Evolutionary conservation across 2,113 vertebrate genomes (phyloP), one percentile per base, ranked within the genome.

Genomic region (Tragelaphus buxtoni): DNA sequence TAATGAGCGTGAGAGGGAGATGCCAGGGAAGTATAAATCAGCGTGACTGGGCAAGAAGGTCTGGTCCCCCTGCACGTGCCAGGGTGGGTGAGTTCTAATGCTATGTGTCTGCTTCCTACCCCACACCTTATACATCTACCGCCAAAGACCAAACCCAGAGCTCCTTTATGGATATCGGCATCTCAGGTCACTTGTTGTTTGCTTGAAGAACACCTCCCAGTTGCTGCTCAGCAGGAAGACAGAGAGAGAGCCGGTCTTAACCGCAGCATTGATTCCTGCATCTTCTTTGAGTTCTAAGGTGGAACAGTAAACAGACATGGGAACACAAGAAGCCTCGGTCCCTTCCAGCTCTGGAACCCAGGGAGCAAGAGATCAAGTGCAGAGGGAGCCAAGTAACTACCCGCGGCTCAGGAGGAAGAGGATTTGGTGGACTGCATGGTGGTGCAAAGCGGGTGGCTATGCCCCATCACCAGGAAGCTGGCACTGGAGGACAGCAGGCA

Each of bases 1-100:
- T 94, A 96, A 97, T 97, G 95, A 96, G 94, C 55, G 79, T 16
- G 45, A 81, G 51, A 88, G 30, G 76, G 87, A 72, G 94, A 47
- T 79, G 51, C 92, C 94, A 49, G 32, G 24, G 45, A 93, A 90
- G 39, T 63, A 20, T 58, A 85, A 88, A 55, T 69, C 60, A 30
- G 55, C 16, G 0, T 47, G 94, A 35, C 30, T 32, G 9, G 58
- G 53, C 26, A 87, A 55, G n/a, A 76, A 9, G 58, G 76, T 12
- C 63, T 65, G 77, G 60, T 14, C 77, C 56, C 28, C 16, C 45
- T 3, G 32, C 84, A 88, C 3, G 1, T 32, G 81, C 76, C 80
- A 22, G 49, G 20, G 42, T 17, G 3, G 0, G 0, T 22, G 79
- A 93, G 45, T 0, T 1, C 45, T 17, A 9, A 39, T 4, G 88